phyloP scores from a whole-genome alignment of 2,113 vertebrate genomes.

The Lethenteron camtschaticum region DNA sequence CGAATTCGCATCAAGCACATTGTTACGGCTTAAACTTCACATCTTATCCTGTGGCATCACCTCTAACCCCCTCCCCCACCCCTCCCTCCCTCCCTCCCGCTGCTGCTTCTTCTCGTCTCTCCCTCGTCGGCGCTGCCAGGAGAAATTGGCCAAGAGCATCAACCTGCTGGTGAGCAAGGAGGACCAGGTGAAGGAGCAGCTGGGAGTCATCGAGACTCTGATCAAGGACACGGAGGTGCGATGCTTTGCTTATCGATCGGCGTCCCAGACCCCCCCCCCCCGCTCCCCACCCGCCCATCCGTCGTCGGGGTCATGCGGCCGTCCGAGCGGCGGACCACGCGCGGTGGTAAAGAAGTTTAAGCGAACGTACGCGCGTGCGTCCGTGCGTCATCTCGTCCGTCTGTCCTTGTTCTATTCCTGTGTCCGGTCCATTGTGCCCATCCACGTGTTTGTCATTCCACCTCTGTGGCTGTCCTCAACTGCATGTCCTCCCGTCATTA shows the following conservation, averaged over 20 bases:
- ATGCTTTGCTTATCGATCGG: neutral
- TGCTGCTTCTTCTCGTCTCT: no score
- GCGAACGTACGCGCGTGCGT: neutral
- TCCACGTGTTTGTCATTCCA: no score
- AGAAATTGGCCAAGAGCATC: conserved; percentile 66
- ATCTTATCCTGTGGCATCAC: no score
- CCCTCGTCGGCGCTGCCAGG: conserved; percentile 23
- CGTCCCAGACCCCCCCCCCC: neutral
- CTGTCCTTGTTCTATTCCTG: no score
- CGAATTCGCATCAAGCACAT: no score
- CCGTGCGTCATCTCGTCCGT: no score
- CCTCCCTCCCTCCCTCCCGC: no score
- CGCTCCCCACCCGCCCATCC: neutral
- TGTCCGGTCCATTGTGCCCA: no score
- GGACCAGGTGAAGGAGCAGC: conserved; percentile 63
- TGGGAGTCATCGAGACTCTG: conserved; percentile 54
- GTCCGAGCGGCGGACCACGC: neutral
- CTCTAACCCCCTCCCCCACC: neutral
- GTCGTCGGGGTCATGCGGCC: neutral
- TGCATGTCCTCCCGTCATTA: no score
- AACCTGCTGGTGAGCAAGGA: conserved; percentile 67
- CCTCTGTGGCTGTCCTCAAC: no score
- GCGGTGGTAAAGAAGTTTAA: neutral
- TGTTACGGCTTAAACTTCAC: no score
- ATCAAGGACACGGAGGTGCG: conserved; percentile 67